A percentile compares a stretch with the other conserved stretches of the same genome.
Conservation (phyloP, 2,888 invertebrate genomes). For the Chaetoderma sp. region DNA sequence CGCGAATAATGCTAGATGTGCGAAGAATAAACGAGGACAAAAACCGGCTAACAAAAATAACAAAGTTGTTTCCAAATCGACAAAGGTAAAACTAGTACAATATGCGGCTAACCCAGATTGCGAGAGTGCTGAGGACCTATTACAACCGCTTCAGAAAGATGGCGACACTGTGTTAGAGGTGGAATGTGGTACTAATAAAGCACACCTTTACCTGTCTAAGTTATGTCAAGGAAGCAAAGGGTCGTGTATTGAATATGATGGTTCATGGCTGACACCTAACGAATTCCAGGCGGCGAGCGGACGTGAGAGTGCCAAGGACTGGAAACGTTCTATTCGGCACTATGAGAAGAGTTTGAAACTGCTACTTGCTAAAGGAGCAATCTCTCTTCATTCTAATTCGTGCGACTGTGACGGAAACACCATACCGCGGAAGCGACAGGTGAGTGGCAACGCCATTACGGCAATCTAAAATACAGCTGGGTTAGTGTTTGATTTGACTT, state of each 20-base stretch:
- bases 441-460: too few species aligned
- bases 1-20: too few species aligned
- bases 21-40: too few species aligned
- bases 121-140: slow-evolving; percentile 40
- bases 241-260: slow-evolving; percentile 70
- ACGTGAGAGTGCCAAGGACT: slow-evolving; percentile 72
- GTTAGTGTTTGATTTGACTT: too few species aligned
- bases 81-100: too few species aligned
- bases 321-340: slow-evolving; percentile 71
- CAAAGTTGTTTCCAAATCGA: too few species aligned
- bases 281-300: slow-evolving; percentile 72
- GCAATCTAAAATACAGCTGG: too few species aligned
- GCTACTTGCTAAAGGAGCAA: slow-evolving; percentile 69
- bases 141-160: slow-evolving; percentile 36
- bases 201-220: slow-evolving; percentile 64
- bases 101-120: slow-evolving; percentile 8
- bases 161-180: slow-evolving; percentile 64
- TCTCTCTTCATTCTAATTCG: slow-evolving; percentile 68
- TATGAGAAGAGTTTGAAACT: slow-evolving; percentile 71
- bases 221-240: slow-evolving; percentile 71
- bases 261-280: slow-evolving; percentile 71
- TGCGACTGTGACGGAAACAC: slow-evolving; percentile 69
- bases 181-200: slow-evolving; percentile 67
- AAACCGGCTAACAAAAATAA: too few species aligned
- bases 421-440: too few species aligned